Conservation (phyloP, 2,888 invertebrate genomes). For the Hemithea aestivaria region DNA sequence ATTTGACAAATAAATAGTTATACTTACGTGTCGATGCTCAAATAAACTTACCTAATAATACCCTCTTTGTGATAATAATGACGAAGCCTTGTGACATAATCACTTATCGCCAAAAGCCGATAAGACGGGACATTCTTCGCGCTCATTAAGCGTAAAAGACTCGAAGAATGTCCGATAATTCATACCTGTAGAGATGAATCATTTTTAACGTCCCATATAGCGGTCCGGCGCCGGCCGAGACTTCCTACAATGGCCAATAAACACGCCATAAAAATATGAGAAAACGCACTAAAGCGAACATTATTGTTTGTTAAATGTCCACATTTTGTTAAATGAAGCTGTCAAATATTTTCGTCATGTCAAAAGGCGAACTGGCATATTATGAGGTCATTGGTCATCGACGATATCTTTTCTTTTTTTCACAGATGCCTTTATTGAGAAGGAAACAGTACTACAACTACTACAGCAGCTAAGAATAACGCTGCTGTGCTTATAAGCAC, state of each 20-base stretch:
- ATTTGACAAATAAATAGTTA: no score
- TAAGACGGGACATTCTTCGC: slow-evolving; percentile 22
- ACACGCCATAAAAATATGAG: slow-evolving; percentile 74
- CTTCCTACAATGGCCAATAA: slow-evolving; percentile 72
- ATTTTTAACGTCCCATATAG: slow-evolving; percentile 56
- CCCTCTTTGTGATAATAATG: slow-evolving; percentile 10
- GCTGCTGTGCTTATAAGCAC: no score
- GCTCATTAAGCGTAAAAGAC: slow-evolving; percentile 61
- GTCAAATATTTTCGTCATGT: slow-evolving; percentile 55
- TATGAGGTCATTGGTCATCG: no score
- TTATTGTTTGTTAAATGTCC: slow-evolving; percentile 69
- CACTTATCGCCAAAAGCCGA: slow-evolving; percentile 16
- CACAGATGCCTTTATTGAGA: no score
- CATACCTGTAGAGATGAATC: slow-evolving; percentile 64
- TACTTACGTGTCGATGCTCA: no score
- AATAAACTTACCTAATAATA: no score
- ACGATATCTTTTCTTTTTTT: no score
- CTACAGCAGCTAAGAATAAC: no score
- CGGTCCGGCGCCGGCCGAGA: slow-evolving; percentile 50
- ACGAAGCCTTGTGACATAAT: slow-evolving; percentile 20
- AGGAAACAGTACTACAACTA: no score
- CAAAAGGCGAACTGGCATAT: slow-evolving; percentile 35
- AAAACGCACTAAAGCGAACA: slow-evolving; percentile 69
- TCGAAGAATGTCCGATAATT: slow-evolving; percentile 55
- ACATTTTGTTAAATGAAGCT: slow-evolving; percentile 72